These are phyloP conservation scores for Plusia festucae DNA, from an alignment of 2,888 invertebrate species.

Conservation along the genomic window DNA sequence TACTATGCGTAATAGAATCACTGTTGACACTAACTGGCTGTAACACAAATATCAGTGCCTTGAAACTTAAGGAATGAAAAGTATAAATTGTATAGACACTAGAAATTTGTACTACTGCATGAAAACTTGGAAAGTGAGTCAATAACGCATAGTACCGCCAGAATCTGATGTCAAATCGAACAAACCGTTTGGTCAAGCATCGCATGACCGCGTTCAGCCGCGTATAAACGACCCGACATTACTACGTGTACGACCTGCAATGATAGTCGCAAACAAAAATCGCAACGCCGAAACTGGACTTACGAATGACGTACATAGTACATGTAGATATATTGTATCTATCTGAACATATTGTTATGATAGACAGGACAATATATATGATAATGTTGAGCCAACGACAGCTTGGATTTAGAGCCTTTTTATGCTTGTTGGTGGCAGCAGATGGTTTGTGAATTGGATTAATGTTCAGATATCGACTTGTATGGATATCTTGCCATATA, in stretches of 20 bases:
- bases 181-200: conserved; percentile 85
- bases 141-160: conserved; percentile 58
- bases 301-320: too few species aligned
- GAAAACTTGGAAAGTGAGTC: conserved; percentile 59
- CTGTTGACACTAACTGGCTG: conserved; percentile 15
- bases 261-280: conserved; percentile 80
- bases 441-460: conserved; percentile 9
- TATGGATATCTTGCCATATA: background rate
- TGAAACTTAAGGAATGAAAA: background rate
- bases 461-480: background rate
- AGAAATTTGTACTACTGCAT: conserved; percentile 39
- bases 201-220: conserved; percentile 77
- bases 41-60: conserved; percentile 34
- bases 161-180: conserved; percentile 73
- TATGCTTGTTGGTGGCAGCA: conserved; percentile 22
- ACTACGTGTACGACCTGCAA: conserved; percentile 83
- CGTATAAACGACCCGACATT: conserved; percentile 73
- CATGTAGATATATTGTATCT: too few species aligned
- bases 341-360: too few species aligned
- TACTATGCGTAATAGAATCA: conserved; percentile 46
- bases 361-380: conserved; percentile 40
- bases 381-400: conserved; percentile 21
- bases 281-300: conserved; percentile 63
- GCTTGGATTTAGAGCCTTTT: conserved; percentile 39
- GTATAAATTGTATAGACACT: conserved; percentile 7